A percentile compares a stretch with the other conserved stretches of the same genome.
These are phyloP conservation scores for Trachelipus rathkii DNA, from an alignment of 1,140 invertebrate genomes.

Conservation along the genomic window DNA sequence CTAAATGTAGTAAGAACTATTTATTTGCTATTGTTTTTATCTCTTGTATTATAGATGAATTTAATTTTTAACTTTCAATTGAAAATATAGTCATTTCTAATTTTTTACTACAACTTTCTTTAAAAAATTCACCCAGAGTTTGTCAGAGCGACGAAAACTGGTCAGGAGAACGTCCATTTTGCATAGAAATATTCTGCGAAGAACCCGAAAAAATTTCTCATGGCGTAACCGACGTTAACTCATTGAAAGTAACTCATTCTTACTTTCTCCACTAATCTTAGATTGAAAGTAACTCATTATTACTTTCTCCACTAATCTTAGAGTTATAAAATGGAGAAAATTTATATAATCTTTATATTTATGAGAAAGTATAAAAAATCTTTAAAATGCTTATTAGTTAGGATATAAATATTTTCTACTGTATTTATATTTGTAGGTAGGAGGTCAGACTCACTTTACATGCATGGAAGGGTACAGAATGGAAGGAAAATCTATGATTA, in stretches of 20 bases:
- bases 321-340: no score
- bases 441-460: slow-evolving; percentile 34
- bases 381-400: no score
- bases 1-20: no score
- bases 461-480: slow-evolving; percentile 49
- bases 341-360: no score
- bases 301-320: no score
- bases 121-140: slow-evolving; percentile 25
- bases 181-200: slow-evolving; percentile 48
- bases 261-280: no score
- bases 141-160: slow-evolving; percentile 48
- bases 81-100: background rate
- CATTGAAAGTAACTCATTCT: slow-evolving; percentile 35
- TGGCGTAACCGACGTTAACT: slow-evolving; percentile 26
- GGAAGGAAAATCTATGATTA: slow-evolving; percentile 44
- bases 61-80: background rate
- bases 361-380: no score
- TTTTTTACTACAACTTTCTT: background rate
- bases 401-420: no score
- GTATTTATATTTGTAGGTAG: slow-evolving; percentile 26
- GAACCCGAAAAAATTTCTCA: slow-evolving; percentile 37
- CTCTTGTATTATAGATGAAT: background rate
- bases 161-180: slow-evolving; percentile 45
- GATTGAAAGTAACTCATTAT: slow-evolving; percentile 34
- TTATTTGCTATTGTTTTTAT: background rate